Base-by-base conservation (phyloP, 2,888 invertebrate genomes). In the Cephus spinipes region DNA sequence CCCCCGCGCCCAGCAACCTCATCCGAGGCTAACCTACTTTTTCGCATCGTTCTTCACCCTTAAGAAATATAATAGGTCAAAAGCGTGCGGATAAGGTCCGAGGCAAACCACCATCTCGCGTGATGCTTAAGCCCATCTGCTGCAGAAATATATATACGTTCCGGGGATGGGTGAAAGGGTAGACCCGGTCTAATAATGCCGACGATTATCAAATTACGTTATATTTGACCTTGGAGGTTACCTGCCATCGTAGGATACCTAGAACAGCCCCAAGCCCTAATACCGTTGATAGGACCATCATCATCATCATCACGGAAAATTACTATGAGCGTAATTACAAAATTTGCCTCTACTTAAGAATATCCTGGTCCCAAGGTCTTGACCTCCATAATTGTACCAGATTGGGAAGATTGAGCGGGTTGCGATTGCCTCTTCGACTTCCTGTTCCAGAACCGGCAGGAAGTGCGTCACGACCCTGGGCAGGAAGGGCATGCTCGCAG, bases 401-500 rank as follows among this genome's bases (percentile, higher is more conserved):
- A 9, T 1, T 55, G 40, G 6, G 1, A 23, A 55, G 23, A 55
- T 15, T 55, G 23, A 9, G 23, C 40, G 6, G 1, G 6, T 55
- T 2, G 1, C 23, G 23, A 23, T 55, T 23, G 9, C 6, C 40
- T 23, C 23, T 55, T 55, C 6, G 40, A 23, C 40, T 23, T 15
- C 6, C 40, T 23, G 40, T 55, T 55, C 1, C 23, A 55, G 40
- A 55, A 6, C 15, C 40, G 40, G 40, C 40, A 55, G 40, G 40
- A 55, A 55, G 40, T 55, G 40, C 40, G 40, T 55, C 23, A 23
- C 40, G 40, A 55, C 1, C 40, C 40, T 55, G 6, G 23, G 40
- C 23, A 55, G 40, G 40, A 55, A 55, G 71, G 71, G 71, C 15
- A 90, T 90, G 90, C 87, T 89, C 85, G 87, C 89, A 83, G 86